phyloP scores from a whole-genome alignment of 30 jellyfish, hydroid and myxozoan species.

The Clytia hemisphaerica region DNA sequence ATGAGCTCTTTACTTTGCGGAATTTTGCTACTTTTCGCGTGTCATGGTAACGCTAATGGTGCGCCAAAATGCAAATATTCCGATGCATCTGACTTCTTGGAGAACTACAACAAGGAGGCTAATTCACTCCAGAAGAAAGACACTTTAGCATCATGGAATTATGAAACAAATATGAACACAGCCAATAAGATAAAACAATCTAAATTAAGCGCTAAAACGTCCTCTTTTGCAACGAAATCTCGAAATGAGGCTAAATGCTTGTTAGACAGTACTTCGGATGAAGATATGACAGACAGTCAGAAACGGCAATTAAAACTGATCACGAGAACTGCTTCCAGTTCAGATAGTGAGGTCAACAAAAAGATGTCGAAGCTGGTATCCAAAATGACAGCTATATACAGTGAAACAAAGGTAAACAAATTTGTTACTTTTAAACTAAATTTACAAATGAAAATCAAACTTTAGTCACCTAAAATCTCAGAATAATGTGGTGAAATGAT shows the following conservation, averaged over 20 bases:
- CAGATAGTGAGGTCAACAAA: conserved; percentile 28
- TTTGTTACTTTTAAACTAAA: neutral
- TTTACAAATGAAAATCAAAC: neutral
- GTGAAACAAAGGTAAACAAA: conserved; percentile 49
- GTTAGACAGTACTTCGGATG: conserved; percentile 9
- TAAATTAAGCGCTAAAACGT: conserved; percentile 28
- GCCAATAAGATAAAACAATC: conserved; percentile 36
- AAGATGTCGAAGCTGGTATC: conserved; percentile 35
- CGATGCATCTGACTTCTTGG: conserved; percentile 40
- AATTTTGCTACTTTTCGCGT: too few relatives aligned
- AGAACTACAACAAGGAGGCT: conserved; percentile 54
- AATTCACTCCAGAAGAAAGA: conserved; percentile 35
- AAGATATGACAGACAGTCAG: conserved; percentile 33
- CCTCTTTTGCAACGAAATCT: conserved; percentile 18
- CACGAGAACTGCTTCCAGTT: conserved; percentile 54
- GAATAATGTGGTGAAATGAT: too few relatives aligned
- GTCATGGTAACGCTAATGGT: too few relatives aligned
- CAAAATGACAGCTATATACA: conserved; percentile 58
- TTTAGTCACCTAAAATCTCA: neutral
- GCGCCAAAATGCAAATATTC: too few relatives aligned
- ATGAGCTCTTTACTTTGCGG: too few relatives aligned
- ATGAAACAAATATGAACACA: conserved; percentile 37
- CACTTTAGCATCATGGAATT: conserved; percentile 44
- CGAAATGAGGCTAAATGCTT: conserved; percentile 41
- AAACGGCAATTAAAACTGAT: conserved; percentile 65